Conservation (phyloP, 1,140 invertebrate genomes). For the Yoshiicerus persimilis region DNA sequence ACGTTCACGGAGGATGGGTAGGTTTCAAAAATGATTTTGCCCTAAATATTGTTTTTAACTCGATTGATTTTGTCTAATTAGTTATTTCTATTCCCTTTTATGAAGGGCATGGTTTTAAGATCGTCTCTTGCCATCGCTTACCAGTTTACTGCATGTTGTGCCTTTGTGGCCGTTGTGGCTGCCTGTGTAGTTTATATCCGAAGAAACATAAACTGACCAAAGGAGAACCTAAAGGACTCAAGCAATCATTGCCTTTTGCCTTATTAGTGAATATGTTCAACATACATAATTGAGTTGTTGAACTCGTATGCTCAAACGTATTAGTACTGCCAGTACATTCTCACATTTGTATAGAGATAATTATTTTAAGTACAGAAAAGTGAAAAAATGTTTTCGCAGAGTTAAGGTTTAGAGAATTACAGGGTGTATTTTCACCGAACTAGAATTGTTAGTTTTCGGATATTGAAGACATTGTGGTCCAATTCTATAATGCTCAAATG, state of each 20-base stretch:
- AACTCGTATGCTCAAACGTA: too few relatives aligned
- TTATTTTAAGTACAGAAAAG: not conserved
- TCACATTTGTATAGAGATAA: not conserved
- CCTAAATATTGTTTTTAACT: not conserved
- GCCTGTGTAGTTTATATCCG: constrained; percentile 46
- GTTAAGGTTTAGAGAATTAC: not conserved
- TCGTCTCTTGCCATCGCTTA: constrained; percentile 39
- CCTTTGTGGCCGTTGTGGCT: constrained; percentile 39
- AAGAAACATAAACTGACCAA: constrained; percentile 25
- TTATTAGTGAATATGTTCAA: not conserved
- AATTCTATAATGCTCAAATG: not conserved
- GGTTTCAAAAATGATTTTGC: not conserved
- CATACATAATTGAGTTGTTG: too few relatives aligned
- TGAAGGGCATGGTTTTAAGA: constrained; percentile 39
- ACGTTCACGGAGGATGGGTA: constrained; percentile 53
- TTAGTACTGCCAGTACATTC: not conserved
- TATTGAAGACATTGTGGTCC: too few relatives aligned
- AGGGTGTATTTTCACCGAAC: too few relatives aligned
- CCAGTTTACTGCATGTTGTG: constrained; percentile 40
- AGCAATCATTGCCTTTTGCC: not conserved
- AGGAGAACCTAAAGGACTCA: not conserved
- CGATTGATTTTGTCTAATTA: not conserved
- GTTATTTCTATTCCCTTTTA: not conserved
- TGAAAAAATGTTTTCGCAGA: not conserved
- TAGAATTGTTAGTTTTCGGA: not conserved